Evolutionary conservation across 2,113 vertebrate species (phyloP).

Genomic region (Oxyruncus cristatus): DNA sequence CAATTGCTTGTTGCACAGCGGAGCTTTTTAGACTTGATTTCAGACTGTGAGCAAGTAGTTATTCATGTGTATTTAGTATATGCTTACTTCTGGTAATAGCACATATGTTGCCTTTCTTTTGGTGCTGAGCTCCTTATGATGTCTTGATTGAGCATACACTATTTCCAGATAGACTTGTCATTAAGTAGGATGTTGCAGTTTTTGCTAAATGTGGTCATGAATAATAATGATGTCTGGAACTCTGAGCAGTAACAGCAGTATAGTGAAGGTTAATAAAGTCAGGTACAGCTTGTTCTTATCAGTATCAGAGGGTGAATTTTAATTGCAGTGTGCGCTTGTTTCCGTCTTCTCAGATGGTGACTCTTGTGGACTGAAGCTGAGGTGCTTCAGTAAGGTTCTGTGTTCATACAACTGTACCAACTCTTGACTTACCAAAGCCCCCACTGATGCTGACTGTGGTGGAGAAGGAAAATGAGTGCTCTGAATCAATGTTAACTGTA

Average conservation of each 20-base stretch:
- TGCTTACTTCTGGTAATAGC: neutral
- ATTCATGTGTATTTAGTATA: neutral
- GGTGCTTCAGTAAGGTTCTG: neutral
- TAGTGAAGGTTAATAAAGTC: neutral
- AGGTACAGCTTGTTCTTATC: neutral
- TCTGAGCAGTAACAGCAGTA: neutral
- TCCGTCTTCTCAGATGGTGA: neutral
- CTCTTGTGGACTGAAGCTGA: neutral
- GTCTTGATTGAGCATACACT: neutral
- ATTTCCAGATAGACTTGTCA: neutral
- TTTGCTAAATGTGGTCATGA: neutral
- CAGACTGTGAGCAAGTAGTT: neutral
- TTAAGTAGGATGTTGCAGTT: neutral
- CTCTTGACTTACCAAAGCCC: neutral
- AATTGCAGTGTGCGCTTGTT: rapidly evolving
- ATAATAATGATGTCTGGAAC: neutral
- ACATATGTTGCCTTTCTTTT: neutral
- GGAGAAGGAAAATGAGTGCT: neutral
- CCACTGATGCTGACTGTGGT: neutral
- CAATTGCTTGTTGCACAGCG: neutral
- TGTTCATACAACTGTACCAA: neutral
- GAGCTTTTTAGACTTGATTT: neutral
- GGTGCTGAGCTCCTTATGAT: neutral
- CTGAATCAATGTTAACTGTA: neutral
- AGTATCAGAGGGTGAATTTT: neutral